Base-by-base conservation (phyloP, 2,797 vertebrate species). In the Ptychobarbus kaznakovi region DNA sequence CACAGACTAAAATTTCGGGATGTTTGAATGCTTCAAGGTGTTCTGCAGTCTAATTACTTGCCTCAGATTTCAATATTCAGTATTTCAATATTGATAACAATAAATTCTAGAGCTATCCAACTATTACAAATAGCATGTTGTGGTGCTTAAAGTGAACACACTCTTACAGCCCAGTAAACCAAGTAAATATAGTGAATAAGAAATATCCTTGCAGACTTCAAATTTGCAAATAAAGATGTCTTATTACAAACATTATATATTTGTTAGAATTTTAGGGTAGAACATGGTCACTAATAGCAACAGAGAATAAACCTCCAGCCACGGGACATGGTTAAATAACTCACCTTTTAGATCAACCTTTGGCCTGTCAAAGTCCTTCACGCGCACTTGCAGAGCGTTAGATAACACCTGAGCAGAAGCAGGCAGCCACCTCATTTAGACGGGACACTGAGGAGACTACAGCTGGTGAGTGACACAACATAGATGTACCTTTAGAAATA, bases 261-360 rank as follows among this genome's bases (percentile, higher is more conserved):
- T 28, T 51, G 68, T 40, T 49, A 51, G 35, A 38, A 32, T 15
- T 18, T 75, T 18, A 58, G 20, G 44, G 22, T 82, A 70, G 51
- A 58, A 20, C 49, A 61, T 73, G 25, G 35, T 87, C 81, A 85
- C 77, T 61, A 58, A 56, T 66, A 76, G 53, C 80, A 81, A 82
- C 53, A 77, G 32, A 38, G 74, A 79, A 72, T 13, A 77, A 70
- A 51, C 32, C 49, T 86, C 80, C 75, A 85, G 66, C 88, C 90
- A 90, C 25, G 56, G 89, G 86, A 89, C 76, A 82, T 92, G 87
- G 96, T 97, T 97, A 96, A 98, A 98, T 97, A 97, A 93, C 96
- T 98, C 91, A 98, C 90, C 96, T 94, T 96, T 97, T 97, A 98
- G 93, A 93, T 92, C 93, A 94, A 98, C 96, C 97, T 97, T 97